Base-by-base conservation (phyloP, 2,113 vertebrate species). In the Boleophthalmus pectinirostris region DNA sequence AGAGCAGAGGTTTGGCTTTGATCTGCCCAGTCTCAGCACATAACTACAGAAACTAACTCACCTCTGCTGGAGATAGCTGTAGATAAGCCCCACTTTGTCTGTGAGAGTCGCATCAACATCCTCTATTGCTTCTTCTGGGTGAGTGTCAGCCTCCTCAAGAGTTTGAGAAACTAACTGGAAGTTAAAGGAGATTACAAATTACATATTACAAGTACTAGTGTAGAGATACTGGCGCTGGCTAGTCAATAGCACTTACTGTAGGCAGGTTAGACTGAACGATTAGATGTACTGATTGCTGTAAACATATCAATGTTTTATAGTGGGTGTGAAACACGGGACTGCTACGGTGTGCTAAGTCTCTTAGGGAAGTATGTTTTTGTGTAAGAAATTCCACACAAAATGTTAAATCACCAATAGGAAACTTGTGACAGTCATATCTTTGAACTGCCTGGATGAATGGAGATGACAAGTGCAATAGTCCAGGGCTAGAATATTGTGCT, bases 31-130 rank as follows among this genome's bases (percentile, higher is more conserved):
- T 25, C 56, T 5, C 23, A 58, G 9, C 24, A 58, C 23, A 3
- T 58, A 79, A 47, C 21, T 24, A 25, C 74, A n/a, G 58, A 61
- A 18, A 51, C 67, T 18, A 4, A 15, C 73, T 93, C 61, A 93
- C 93, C 93, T 93, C 71, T 91, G 78, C 74, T 89, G 86, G 45
- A 94, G 86, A 72, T 92, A 93, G 25, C 20, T 66, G 60, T n/a
- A 45, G 70, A 93, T 73, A 25, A 84, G 68, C 54, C 81, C 86
- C 53, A 93, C 69, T 69, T 82, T 91, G n/a, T 89, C 80, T 8
- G 8, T 72, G 47, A 91, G 54, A 0, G 0, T 0, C 5, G 53
- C 57, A n/a, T 77, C 78, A 58, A 8, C 71, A 24, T 65, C 46
- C 14, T 78, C 78, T 57, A 16, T 24, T 1, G 2, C 43, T 25